Conservation (phyloP, 2,113 vertebrate genomes). For the Sciurus niger region DNA sequence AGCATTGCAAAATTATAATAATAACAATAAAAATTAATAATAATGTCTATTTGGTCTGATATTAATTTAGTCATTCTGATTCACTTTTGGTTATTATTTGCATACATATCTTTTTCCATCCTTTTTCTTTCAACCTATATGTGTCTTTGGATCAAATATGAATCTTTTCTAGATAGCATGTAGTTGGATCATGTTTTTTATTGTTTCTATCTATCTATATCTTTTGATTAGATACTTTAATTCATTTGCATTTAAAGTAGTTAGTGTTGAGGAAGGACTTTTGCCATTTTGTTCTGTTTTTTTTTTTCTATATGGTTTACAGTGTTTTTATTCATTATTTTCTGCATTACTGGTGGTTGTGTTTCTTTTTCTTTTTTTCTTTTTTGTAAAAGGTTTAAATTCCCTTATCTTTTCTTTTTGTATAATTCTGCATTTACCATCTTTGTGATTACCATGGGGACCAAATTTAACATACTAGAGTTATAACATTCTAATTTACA, state of each 20-base stretch:
- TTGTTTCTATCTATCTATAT: not conserved
- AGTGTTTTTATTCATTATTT: no score
- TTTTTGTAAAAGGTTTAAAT: not conserved
- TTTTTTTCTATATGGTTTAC: no score
- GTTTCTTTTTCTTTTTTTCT: not conserved
- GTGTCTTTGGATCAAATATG: not conserved
- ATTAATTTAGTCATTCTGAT: not conserved
- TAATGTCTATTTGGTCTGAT: not conserved
- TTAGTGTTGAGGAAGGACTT: no score
- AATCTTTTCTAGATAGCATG: not conserved
- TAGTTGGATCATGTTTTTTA: not conserved
- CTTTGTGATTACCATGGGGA: not conserved
- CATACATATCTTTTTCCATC: not conserved
- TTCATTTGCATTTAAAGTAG: no score
- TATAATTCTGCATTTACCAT: not conserved
- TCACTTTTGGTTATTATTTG: no score
- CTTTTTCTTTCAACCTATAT: not conserved
- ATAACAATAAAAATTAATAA: not conserved
- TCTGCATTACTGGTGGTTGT: no score
- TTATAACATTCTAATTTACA: not conserved
- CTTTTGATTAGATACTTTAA: no score
- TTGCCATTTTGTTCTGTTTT: no score
- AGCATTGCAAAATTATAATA: no score
- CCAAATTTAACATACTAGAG: not conserved
- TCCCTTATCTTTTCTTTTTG: not conserved